phyloP scores from a whole-genome alignment of 2,113 vertebrate species.

The Archocentrus centrarchus region DNA sequence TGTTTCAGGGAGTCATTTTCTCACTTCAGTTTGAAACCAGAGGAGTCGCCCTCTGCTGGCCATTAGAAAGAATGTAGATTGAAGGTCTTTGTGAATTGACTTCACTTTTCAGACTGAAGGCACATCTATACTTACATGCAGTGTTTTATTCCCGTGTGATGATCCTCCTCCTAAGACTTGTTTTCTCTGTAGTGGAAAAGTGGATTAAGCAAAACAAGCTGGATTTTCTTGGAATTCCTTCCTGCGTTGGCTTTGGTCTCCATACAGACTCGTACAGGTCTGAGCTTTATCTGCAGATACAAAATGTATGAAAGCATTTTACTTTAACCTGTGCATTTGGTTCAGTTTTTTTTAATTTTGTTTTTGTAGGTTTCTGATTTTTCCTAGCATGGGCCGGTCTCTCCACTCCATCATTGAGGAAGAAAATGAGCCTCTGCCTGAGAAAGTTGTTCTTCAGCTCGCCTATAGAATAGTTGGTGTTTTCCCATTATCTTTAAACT shows the following conservation, averaged over 20 bases:
- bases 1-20: not conserved
- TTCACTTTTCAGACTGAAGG: not conserved
- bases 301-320: slow-evolving; percentile 32
- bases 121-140: not conserved
- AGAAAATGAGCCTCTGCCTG: slow-evolving; percentile 63
- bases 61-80: not conserved
- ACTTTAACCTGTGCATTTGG: not conserved
- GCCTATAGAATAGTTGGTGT: slow-evolving; percentile 85
- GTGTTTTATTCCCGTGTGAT: not conserved
- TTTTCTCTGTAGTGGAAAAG: slow-evolving; percentile 84
- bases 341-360: not conserved
- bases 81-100: not conserved
- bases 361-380: slow-evolving; percentile 88
- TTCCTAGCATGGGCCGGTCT: slow-evolving; percentile 86
- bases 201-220: slow-evolving; percentile 86
- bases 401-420: slow-evolving; percentile 84
- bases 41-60: not conserved
- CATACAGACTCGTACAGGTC: slow-evolving; percentile 89
- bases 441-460: slow-evolving; percentile 86
- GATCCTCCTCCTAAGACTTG: not conserved
- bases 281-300: slow-evolving; percentile 23
- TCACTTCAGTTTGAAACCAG: not conserved
- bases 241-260: slow-evolving; percentile 88
- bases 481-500: not conserved
- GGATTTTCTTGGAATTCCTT: slow-evolving; percentile 88